Conservation (phyloP, 1,140 invertebrate genomes). For the Lithobius niger region DNA sequence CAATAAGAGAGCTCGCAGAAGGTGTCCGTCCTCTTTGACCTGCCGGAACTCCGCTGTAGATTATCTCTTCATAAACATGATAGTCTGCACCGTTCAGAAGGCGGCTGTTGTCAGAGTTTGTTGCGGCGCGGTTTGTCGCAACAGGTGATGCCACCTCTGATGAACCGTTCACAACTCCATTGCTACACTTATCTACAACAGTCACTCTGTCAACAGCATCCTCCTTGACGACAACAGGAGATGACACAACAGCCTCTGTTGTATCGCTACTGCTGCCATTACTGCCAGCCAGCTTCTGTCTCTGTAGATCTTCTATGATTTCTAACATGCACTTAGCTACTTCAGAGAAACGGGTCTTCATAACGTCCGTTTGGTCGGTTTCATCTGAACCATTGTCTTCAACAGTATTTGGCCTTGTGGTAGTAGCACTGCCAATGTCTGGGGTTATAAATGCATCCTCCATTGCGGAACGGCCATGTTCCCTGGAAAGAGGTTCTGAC, state of each 20-base stretch:
- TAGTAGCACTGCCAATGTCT: too few relatives aligned
- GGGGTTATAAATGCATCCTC: too few relatives aligned
- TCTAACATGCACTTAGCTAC: slow-evolving; percentile 29
- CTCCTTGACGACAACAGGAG: not conserved
- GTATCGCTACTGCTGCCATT: slow-evolving; percentile 5
- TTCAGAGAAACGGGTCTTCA: slow-evolving; percentile 22
- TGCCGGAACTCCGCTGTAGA: slow-evolving; percentile 21
- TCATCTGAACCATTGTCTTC: too few relatives aligned
- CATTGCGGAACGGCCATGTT: too few relatives aligned
- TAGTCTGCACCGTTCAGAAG: slow-evolving; percentile 21
- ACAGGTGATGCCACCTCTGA: too few relatives aligned
- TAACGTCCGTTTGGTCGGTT: not conserved
- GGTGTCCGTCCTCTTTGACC: slow-evolving; percentile 5
- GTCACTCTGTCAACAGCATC: not conserved
- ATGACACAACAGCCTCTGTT: not conserved
- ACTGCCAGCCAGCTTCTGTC: slow-evolving; percentile 13
- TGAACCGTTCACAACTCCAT: too few relatives aligned
- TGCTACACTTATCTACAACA: not conserved
- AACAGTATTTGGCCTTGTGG: too few relatives aligned
- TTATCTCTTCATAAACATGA: slow-evolving; percentile 29
- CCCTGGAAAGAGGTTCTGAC: too few relatives aligned
- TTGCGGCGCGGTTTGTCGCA: too few relatives aligned
- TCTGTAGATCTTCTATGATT: slow-evolving; percentile 28
- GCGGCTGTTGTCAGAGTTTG: not conserved
- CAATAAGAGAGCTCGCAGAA: slow-evolving; percentile 8